phyloP scores from a whole-genome alignment of 2,888 invertebrate species.

The Dusona sp. region DNA sequence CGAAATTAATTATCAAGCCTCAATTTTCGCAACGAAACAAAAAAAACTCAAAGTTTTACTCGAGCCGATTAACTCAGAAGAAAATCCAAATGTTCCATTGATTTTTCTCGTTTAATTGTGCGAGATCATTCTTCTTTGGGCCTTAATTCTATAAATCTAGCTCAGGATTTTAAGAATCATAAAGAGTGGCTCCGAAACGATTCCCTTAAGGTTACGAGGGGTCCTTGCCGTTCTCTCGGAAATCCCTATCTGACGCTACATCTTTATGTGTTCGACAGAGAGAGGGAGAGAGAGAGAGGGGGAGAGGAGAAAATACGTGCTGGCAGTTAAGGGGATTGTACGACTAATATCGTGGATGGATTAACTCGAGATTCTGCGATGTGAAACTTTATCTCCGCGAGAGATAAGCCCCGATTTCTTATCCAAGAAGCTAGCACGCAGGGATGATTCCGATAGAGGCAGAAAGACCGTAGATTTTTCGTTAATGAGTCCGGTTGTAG shows the following conservation, averaged over 20 bases:
- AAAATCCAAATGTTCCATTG: not conserved
- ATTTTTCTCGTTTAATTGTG: not conserved
- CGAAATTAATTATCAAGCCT: slow-evolving; percentile 30
- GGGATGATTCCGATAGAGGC: not conserved
- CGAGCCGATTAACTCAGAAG: not conserved
- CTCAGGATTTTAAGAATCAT: not conserved
- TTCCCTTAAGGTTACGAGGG: slow-evolving; percentile 71
- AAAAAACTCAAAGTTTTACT: not conserved
- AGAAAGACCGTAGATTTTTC: not conserved
- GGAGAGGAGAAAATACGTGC: not conserved
- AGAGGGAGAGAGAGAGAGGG: too few relatives aligned
- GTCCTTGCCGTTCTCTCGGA: slow-evolving; percentile 69
- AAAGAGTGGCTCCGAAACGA: slow-evolving; percentile 65
- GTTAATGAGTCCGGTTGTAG: not conserved
- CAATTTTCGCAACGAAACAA: slow-evolving; percentile 10
- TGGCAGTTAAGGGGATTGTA: not conserved
- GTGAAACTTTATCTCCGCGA: not conserved
- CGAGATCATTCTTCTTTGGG: not conserved
- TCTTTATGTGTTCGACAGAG: slow-evolving; percentile 49
- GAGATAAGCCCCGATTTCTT: not conserved
- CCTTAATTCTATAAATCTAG: not conserved
- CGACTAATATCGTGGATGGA: not conserved
- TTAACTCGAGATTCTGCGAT: not conserved
- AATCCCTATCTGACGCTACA: slow-evolving; percentile 70
- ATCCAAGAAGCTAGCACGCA: too few relatives aligned